These are phyloP conservation scores for Mechanitis mazaeus DNA, from an alignment of 2,888 invertebrate genomes.

Conservation along the genomic window DNA sequence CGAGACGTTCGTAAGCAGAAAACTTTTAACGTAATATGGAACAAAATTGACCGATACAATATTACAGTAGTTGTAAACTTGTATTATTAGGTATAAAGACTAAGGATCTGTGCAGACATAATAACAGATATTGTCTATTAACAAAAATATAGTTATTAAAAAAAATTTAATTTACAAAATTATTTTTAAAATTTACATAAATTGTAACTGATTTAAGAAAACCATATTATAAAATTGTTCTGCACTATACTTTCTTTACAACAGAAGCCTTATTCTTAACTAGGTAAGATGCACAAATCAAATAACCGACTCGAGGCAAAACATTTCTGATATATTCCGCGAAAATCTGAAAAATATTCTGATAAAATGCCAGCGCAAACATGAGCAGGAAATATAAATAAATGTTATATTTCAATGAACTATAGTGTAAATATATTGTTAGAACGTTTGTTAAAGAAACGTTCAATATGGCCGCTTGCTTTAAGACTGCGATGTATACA, in stretches of 20 bases:
- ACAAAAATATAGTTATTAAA: too few species aligned
- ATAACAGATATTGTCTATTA: too few species aligned
- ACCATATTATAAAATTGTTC: neutral
- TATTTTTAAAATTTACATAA: too few species aligned
- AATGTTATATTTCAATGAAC: too few species aligned
- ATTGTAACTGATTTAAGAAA: too few species aligned
- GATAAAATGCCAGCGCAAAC: slow-evolving; percentile 7
- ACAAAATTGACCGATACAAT: slow-evolving; percentile 1
- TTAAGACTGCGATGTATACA: too few species aligned
- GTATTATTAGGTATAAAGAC: slow-evolving; percentile 3
- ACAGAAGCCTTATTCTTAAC: slow-evolving; percentile 15
- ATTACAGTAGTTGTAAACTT: neutral
- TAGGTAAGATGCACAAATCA: slow-evolving; percentile 45
- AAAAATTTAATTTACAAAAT: too few species aligned
- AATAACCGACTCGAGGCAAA: slow-evolving; percentile 46
- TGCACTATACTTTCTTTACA: slow-evolving; percentile 13
- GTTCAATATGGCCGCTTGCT: too few species aligned
- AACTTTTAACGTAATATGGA: slow-evolving; percentile 4
- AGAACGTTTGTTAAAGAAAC: neutral
- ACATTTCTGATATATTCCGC: slow-evolving; percentile 2
- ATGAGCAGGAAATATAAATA: neutral
- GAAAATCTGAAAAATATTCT: slow-evolving; percentile 42
- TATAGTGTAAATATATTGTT: slow-evolving; percentile 10
- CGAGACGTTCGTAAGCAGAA: neutral
- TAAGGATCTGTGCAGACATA: neutral